Evolutionary conservation across 2,888 invertebrate genomes (phyloP).

Genomic region (Meghimatium bilineatum): DNA sequence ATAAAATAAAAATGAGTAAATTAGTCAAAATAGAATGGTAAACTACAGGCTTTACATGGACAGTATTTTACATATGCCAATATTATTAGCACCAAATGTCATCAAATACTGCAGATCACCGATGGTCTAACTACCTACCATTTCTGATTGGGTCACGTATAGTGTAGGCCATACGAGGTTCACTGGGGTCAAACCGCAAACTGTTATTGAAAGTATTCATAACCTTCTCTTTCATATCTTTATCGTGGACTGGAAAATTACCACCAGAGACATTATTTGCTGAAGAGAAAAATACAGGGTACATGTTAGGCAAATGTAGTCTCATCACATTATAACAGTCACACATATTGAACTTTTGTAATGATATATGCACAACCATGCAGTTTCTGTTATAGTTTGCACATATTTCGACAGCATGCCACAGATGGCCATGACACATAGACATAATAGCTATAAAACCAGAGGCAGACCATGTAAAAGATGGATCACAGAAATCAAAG

Average conservation of each 20-base stretch:
- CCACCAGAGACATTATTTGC: constrained; percentile 60
- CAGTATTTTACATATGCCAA: background rate
- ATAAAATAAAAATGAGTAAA: background rate
- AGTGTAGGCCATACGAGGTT: constrained; percentile 89
- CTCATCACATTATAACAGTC: too few species aligned
- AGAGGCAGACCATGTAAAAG: too few species aligned
- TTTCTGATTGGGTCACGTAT: constrained; percentile 95
- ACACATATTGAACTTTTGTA: too few species aligned
- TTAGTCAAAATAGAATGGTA: background rate
- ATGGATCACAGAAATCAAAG: too few species aligned
- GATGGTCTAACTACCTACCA: constrained; percentile 77
- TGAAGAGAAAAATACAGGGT: constrained; percentile 49
- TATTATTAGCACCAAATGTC: too few species aligned
- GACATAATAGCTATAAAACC: too few species aligned
- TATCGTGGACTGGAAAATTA: constrained; percentile 69
- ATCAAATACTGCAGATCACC: background rate
- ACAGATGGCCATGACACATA: too few species aligned
- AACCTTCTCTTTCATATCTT: constrained; percentile 74
- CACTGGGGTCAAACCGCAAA: constrained; percentile 80
- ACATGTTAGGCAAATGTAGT: too few species aligned
- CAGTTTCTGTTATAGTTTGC: too few species aligned
- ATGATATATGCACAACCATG: too few species aligned
- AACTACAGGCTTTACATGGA: background rate
- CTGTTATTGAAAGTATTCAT: constrained; percentile 79
- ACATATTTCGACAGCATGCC: too few species aligned